phyloP scores from a whole-genome alignment of 2,113 vertebrate species.

The Galeopterus variegatus region DNA sequence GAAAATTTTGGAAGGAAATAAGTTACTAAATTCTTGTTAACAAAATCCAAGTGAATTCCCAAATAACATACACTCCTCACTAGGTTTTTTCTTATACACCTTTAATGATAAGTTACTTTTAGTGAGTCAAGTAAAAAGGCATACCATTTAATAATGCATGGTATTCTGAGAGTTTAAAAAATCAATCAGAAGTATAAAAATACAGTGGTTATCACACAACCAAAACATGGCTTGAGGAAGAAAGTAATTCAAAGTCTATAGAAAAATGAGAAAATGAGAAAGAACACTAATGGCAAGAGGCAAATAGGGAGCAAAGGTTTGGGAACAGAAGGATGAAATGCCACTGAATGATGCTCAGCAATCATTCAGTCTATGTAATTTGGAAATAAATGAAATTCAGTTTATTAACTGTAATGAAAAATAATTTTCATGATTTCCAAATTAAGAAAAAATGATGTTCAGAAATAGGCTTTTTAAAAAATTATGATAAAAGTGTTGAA shows the following conservation, averaged over 20 bases:
- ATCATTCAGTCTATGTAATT: neutral
- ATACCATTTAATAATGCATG: neutral
- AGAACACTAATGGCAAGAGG: neutral
- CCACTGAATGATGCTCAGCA: neutral
- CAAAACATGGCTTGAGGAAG: neutral
- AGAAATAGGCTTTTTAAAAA: constrained; percentile 37
- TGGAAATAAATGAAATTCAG: constrained; percentile 45
- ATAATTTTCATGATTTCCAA: constrained; percentile 56
- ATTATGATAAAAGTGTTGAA: constrained; percentile 7
- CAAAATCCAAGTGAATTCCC: constrained; percentile 55
- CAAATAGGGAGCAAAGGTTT: constrained; percentile 33
- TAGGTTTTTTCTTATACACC: neutral
- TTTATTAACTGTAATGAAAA: constrained; percentile 58
- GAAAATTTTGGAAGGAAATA: constrained; percentile 50
- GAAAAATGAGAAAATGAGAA: neutral
- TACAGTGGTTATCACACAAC: neutral
- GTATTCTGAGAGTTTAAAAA: constrained; percentile 55
- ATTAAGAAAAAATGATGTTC: constrained; percentile 51
- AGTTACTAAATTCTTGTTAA: constrained; percentile 50
- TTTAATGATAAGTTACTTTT: constrained; percentile 53
- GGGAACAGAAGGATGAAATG: neutral
- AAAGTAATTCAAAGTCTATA: neutral
- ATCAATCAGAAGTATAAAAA: constrained; percentile 35
- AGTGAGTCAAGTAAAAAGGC: neutral
- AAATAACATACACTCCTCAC: constrained; percentile 56